phyloP scores from a whole-genome alignment of 1,140 invertebrate species.

The Macrobrachium nipponense region DNA sequence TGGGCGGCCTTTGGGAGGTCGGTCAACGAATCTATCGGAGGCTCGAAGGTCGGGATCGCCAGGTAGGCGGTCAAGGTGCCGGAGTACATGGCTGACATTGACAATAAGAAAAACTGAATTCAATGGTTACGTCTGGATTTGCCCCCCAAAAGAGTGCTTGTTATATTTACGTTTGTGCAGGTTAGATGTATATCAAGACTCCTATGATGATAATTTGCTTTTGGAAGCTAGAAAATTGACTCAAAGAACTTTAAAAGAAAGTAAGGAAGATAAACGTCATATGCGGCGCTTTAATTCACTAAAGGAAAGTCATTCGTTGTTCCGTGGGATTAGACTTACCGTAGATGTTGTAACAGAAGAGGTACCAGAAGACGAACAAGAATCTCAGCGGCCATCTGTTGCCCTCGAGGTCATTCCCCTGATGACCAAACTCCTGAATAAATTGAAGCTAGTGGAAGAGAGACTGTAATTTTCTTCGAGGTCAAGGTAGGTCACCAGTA shows the following conservation, averaged over 20 bases:
- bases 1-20: background rate
- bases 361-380: constrained; percentile 31
- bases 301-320: no score
- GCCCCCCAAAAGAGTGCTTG: no score
- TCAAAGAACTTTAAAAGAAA: no score
- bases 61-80: constrained; percentile 13
- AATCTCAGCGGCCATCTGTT: background rate
- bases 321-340: background rate
- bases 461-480: background rate
- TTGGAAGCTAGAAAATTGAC: no score
- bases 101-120: no score
- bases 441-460: background rate
- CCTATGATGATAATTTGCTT: no score
- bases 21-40: constrained; percentile 6
- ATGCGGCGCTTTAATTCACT: no score
- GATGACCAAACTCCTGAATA: constrained; percentile 42
- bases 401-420: constrained; percentile 12
- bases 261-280: no score
- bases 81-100: constrained; percentile 10
- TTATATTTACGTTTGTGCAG: no score
- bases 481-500: background rate
- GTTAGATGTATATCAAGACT: no score
- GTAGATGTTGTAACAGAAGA: constrained; percentile 40
- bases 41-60: constrained; percentile 13
- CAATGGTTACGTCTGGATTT: no score